phyloP scores from a whole-genome alignment of 2,888 invertebrate species.

The Plemyria rubiginata region DNA sequence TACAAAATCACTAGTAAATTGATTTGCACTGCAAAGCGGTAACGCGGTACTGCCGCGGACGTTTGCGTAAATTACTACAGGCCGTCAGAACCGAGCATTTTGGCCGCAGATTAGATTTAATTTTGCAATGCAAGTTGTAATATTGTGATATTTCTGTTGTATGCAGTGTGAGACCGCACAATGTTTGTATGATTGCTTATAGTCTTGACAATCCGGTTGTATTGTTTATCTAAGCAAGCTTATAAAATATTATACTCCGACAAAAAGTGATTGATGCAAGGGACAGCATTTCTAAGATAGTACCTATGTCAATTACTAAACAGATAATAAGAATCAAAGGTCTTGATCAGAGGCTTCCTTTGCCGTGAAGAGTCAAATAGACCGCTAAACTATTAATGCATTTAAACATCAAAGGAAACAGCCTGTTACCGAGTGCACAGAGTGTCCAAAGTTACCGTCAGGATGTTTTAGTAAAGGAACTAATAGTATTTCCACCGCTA shows the following conservation, averaged over 20 bases:
- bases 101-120: conserved; percentile 45
- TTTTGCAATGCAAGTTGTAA: conserved; percentile 40
- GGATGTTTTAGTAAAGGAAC: conserved; percentile 18
- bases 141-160: conserved; percentile 13
- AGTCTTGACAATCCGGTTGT: neutral
- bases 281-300: too few species aligned
- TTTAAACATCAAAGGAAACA: conserved; percentile 25
- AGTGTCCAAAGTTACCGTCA: conserved; percentile 19
- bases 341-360: conserved; percentile 2
- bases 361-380: conserved; percentile 6
- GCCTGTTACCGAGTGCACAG: conserved; percentile 24
- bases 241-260: too few species aligned
- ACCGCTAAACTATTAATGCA: conserved; percentile 9
- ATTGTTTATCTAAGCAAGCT: too few species aligned
- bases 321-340: neutral
- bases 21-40: conserved; percentile 54
- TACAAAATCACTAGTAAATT: conserved; percentile 50
- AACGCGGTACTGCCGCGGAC: conserved; percentile 49
- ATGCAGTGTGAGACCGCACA: conserved; percentile 6
- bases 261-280: too few species aligned
- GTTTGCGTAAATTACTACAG: conserved; percentile 57
- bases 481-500: conserved; percentile 38
- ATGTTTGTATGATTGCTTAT: neutral
- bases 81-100: conserved; percentile 46
- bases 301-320: neutral